Evolutionary conservation across 2,797 vertebrate species (phyloP), one percentile per base, ranked within the genome.

Genomic region (Clamator glandarius): DNA sequence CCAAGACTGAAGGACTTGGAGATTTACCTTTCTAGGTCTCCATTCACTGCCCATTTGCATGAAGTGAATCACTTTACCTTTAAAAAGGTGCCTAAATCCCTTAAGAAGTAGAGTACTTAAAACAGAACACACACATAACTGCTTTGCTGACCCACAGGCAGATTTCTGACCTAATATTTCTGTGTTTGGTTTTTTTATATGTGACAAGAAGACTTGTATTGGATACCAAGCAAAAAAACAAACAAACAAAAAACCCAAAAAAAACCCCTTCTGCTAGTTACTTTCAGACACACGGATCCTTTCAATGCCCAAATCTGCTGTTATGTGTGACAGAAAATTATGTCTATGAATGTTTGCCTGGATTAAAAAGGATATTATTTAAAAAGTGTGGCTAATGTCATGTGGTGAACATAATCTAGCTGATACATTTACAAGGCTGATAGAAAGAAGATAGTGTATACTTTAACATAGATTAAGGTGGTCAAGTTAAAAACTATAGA

Each of bases 1-100:
- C 68, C 64, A 93, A 80, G 84, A 91, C 84, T 89, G 90, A 92
- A 95, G 73, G 81, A 90, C 86, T 85, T 84, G 74, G 93, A 94
- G 92, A 96, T 96, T 95, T 96, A 96, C 90, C 62, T 96, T 92
- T 80, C 61, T 70, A 94, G 54, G 72, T 90, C 84, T 95, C 86
- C 78, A 75, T 93, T 95, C 64, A 77, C 61, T 94, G 84, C 84
- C 84, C 77, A 78, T 94, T 92, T 96, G 69, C 81, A 92, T 95
- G 89, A 90, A 93, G 92, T 90, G 90, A 94, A 85, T 92, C 75
- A 75, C 92, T 95, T 95, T 96, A 92, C 87, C 90, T 92, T 95
- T 77, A 93, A 94, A 87, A 54, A 93, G 75, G 90, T 90, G 87
- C 84, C 90, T 93, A 80, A 87, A 51, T 94, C 90, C 83, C 12